Evolutionary conservation across 2,888 invertebrate species (phyloP).

Genomic region (Mystacides longicornis): DNA sequence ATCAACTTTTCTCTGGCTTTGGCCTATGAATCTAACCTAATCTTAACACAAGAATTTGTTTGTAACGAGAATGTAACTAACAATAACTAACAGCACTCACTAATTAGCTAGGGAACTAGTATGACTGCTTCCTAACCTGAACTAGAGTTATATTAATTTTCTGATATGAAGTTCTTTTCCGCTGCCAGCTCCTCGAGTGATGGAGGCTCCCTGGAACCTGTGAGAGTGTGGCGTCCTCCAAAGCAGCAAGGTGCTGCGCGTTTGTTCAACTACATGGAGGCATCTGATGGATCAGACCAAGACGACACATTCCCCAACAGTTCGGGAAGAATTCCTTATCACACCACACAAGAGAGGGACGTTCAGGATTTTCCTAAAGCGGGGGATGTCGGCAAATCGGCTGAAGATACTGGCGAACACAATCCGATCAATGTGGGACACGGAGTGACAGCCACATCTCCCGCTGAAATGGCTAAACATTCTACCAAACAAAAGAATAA

Average conservation of each 20-base stretch:
- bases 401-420: conserved; percentile 30
- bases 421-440: conserved; percentile 13
- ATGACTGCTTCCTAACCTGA: conserved; percentile 25
- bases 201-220: conserved; percentile 30
- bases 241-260: conserved; percentile 59
- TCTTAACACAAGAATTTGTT: conserved; percentile 17
- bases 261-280: conserved; percentile 67
- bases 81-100: conserved; percentile 12
- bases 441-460: conserved; percentile 35
- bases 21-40: conserved; percentile 17
- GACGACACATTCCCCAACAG: conserved; percentile 25
- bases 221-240: conserved; percentile 34
- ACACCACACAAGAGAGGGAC: conserved; percentile 23
- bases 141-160: conserved; percentile 28
- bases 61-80: conserved; percentile 16
- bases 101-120: conserved; percentile 22
- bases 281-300: conserved; percentile 52
- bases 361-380: conserved; percentile 58
- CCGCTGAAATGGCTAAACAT: conserved; percentile 36
- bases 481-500: conserved; percentile 27
- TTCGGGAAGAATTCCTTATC: conserved; percentile 31
- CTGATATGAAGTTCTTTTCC: conserved; percentile 27
- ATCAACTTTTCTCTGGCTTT: conserved; percentile 14
- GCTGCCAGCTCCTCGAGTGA: conserved; percentile 26
- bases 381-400: conserved; percentile 45